Evolutionary conservation across 2,888 invertebrate genomes (phyloP).

Genomic region (Rhagophthalmus giganteus): DNA sequence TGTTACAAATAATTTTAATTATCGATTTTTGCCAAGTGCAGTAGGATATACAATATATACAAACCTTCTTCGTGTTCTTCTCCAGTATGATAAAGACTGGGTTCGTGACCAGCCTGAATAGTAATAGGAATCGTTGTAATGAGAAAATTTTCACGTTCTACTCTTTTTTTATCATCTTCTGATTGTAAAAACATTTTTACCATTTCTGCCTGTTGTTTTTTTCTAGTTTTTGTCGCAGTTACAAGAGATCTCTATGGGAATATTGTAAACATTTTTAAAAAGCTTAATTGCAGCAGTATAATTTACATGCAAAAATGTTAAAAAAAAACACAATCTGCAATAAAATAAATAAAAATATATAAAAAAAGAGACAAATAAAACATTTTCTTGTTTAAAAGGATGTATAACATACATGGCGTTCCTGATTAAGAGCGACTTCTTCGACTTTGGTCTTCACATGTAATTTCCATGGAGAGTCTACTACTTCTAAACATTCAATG

Average conservation of each 20-base stretch:
- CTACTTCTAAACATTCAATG: constrained; percentile 88
- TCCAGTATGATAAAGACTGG: constrained; percentile 82
- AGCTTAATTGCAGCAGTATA: too few relatives aligned
- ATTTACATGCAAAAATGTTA: too few relatives aligned
- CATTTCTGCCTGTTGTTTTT: constrained; percentile 98
- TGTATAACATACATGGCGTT: constrained; percentile 73
- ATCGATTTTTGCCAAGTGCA: too few relatives aligned
- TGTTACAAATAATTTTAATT: too few relatives aligned
- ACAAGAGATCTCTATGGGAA: constrained; percentile 76
- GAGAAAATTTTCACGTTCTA: constrained; percentile 93
- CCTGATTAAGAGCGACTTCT: constrained; percentile 97
- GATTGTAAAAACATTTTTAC: constrained; percentile 93
- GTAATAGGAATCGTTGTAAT: constrained; percentile 95
- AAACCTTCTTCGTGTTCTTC: constrained; percentile 86
- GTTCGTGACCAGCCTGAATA: constrained; percentile 94
- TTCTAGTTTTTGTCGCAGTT: constrained; percentile 96
- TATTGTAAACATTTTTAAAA: too few relatives aligned
- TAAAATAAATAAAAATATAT: too few relatives aligned
- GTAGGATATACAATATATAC: constrained; percentile 1
- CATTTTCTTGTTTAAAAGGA: too few relatives aligned
- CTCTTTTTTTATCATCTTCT: constrained; percentile 92
- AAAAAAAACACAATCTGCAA: too few relatives aligned
- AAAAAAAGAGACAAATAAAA: too few relatives aligned
- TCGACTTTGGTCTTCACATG: constrained; percentile 98
- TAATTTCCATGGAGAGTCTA: constrained; percentile 99